Base-by-base conservation (phyloP, 2,888 invertebrate species). In the Galeruca laticollis region DNA sequence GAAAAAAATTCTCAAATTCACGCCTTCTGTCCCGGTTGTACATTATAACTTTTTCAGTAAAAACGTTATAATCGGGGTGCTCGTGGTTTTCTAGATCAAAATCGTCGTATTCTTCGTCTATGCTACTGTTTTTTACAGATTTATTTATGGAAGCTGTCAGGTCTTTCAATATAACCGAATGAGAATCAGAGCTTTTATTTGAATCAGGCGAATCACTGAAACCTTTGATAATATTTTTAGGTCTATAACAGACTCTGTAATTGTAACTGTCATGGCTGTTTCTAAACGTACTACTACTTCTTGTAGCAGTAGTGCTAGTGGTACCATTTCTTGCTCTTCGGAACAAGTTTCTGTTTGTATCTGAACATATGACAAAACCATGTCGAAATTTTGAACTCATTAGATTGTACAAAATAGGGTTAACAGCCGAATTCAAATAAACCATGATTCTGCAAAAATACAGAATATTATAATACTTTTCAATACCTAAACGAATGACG, bases 341-440 rank as follows among this genome's bases (percentile, higher is more conserved):
- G 73, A 87, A 86, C 49, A 86, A 83, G n/a, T 85, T 85, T 62
- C 86, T 86, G 68, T 86, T 87, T 68, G 87, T 87, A 75, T 89
- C 87, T 51, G 90, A 88, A 79, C 91, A 93, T 0, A 94, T 88
- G 67, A 91, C 87, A 79, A 95, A 95, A 0, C 94, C 94, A 67
- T 91, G 89, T 2, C 96, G 90, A 82, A 97, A 97, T 86, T 95
- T 96, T 2, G 95, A 94, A 51, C 95, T 95, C 93, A 96, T 95
- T 73, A 96, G 87, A 83, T 96, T 96, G 83, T 97, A 97, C n/a
- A 97, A 87, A 76, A 96, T 93, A 0, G 96, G 96, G 85, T 97
- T 96, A 76, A 95, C 90, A 49, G 95, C 96, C 3, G 96, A 96
- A 85, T 97, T 96, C 72, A 96, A 87, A 81, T 96, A 96, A 63